phyloP scores from a whole-genome alignment of 2,113 vertebrate species.

The Gymnobelideus leadbeateri region DNA sequence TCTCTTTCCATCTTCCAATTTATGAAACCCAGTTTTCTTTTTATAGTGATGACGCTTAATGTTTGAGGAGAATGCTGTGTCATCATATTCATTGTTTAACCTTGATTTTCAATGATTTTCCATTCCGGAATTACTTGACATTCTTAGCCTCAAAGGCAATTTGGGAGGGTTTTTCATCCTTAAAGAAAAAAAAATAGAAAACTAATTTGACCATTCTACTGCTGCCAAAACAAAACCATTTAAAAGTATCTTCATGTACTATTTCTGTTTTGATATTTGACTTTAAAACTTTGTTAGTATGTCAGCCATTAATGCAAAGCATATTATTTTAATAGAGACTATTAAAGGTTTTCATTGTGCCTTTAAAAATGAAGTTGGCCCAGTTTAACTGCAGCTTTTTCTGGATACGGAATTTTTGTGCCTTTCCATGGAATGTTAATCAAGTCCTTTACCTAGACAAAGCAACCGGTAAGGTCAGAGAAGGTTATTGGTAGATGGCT shows the following conservation, averaged over 20 bases:
- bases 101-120: slow-evolving; percentile 78
- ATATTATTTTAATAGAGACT: slow-evolving; percentile 36
- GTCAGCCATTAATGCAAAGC: slow-evolving; percentile 29
- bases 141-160: slow-evolving; percentile 64
- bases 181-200: slow-evolving; percentile 74
- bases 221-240: slow-evolving; percentile 62
- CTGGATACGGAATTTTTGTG: not conserved
- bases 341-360: slow-evolving; percentile 39
- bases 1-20: slow-evolving; percentile 78
- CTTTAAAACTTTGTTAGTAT: slow-evolving; percentile 50
- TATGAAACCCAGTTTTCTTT: slow-evolving; percentile 82
- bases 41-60: slow-evolving; percentile 74
- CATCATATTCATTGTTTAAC: slow-evolving; percentile 80
- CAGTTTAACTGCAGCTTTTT: slow-evolving; percentile 16
- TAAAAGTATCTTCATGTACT: slow-evolving; percentile 52
- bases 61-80: slow-evolving; percentile 76
- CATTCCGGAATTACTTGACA: slow-evolving; percentile 67
- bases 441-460: slow-evolving; percentile 34
- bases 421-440: slow-evolving; percentile 13
- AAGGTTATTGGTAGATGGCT: not conserved
- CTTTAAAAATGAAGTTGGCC: slow-evolving; percentile 21
- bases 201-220: slow-evolving; percentile 60
- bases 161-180: slow-evolving; percentile 60
- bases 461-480: not conserved
- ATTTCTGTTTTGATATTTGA: slow-evolving; percentile 42